These are phyloP conservation scores for Sebastes fasciatus DNA, from an alignment of 2,113 vertebrate genomes.

Conservation along the genomic window DNA sequence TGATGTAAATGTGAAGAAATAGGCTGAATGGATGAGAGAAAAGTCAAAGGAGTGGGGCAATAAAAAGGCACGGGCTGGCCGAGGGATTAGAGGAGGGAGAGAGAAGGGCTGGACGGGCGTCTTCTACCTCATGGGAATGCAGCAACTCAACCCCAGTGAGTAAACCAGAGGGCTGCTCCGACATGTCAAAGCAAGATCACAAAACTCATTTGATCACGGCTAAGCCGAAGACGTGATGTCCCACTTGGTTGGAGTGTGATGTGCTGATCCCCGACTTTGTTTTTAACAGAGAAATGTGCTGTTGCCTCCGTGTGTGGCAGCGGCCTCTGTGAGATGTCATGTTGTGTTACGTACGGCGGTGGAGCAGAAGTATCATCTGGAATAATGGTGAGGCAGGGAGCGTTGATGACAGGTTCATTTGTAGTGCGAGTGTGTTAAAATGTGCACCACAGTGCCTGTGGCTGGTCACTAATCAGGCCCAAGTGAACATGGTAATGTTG, in stretches of 20 bases:
- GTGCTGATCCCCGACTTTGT: slow-evolving; percentile 21
- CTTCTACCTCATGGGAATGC: slow-evolving; percentile 53
- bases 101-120: slow-evolving; percentile 25
- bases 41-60: slow-evolving; percentile 49
- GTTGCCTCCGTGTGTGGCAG: slow-evolving; percentile 34
- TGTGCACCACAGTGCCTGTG: background rate
- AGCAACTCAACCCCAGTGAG: slow-evolving; percentile 36
- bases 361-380: background rate
- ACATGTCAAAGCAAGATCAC: slow-evolving; percentile 64
- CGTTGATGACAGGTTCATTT: background rate
- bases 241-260: slow-evolving; percentile 41
- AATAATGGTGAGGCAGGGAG: background rate
- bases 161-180: slow-evolving; percentile 35
- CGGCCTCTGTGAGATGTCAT: background rate
- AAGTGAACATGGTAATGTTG: background rate
- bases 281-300: slow-evolving; percentile 36
- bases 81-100: background rate
- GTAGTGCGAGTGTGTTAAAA: background rate
- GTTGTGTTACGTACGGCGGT: slow-evolving; percentile 1
- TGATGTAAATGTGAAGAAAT: slow-evolving; percentile 81
- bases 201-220: slow-evolving; percentile 61
- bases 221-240: slow-evolving; percentile 51
- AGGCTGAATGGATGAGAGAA: slow-evolving; percentile 62
- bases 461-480: slow-evolving; percentile 22
- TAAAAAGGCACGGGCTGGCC: slow-evolving; percentile 34